A percentile compares a stretch with the other conserved stretches of the same genome.
phyloP scores from a whole-genome alignment of 2,888 invertebrate genomes.

The Aelia acuminata region DNA sequence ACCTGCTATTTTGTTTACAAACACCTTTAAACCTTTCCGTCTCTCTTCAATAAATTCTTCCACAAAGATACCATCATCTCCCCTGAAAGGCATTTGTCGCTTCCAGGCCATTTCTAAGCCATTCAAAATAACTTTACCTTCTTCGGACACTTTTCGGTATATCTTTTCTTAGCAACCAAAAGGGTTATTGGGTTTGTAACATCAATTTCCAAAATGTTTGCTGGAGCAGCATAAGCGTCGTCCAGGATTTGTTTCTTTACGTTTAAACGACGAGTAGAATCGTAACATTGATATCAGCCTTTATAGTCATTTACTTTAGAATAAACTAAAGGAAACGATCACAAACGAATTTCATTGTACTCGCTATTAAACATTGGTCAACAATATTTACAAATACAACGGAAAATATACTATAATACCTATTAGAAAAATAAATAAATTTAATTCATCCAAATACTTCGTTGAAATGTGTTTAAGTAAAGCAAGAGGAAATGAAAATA shows the following conservation, averaged over 20 bases:
- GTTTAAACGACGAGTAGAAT: slow-evolving; percentile 94
- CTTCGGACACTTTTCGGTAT: slow-evolving; percentile 96
- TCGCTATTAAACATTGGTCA: slow-evolving; percentile 48
- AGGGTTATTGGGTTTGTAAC: slow-evolving; percentile 98
- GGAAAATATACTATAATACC: too few species aligned
- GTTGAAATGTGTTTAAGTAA: too few species aligned
- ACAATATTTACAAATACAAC: too few species aligned
- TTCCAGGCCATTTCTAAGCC: slow-evolving; percentile 98
- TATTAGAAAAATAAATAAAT: too few species aligned
- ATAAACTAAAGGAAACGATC: slow-evolving; percentile 34
- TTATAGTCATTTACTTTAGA: slow-evolving; percentile 68
- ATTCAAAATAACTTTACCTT: slow-evolving; percentile 99
- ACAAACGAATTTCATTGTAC: slow-evolving; percentile 52
- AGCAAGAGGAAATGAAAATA: too few species aligned
- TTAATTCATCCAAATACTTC: too few species aligned
- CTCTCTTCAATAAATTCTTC: slow-evolving; percentile 99
- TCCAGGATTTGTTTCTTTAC: slow-evolving; percentile 99
- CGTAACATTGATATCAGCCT: slow-evolving; percentile 88
- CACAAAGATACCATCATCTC: slow-evolving; percentile 99
- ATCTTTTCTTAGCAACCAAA: slow-evolving; percentile 97
- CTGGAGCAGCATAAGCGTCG: slow-evolving; percentile 99
- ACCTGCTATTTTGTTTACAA: slow-evolving; percentile 99
- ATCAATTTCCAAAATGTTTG: slow-evolving; percentile 99
- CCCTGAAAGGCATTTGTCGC: slow-evolving; percentile 96
- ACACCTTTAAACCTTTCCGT: slow-evolving; percentile 95